A percentile compares a stretch with the other conserved stretches of the same genome.
These are phyloP conservation scores for Onychomys torridus DNA, from an alignment of 2,797 vertebrate genomes.

Conservation along the genomic window DNA sequence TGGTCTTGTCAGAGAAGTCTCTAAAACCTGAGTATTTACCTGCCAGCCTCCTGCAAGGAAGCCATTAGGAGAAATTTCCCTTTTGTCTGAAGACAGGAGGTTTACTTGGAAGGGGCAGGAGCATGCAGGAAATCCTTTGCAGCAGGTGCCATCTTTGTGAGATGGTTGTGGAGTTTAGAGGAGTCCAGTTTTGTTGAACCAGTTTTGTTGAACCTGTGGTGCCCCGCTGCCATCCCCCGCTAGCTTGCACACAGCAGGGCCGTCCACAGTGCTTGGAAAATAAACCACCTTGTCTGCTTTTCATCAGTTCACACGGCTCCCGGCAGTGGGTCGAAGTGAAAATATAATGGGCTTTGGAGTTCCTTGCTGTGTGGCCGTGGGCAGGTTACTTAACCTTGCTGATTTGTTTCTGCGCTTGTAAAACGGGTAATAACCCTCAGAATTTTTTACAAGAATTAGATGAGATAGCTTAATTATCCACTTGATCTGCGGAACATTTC, in stretches of 20 bases:
- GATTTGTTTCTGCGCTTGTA: conserved; percentile 16
- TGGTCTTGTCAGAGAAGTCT: not conserved
- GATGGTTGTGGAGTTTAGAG: not conserved
- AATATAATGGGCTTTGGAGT: not conserved
- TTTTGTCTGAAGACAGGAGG: conserved; percentile 47
- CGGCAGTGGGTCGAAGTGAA: not conserved
- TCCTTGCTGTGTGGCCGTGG: conserved; percentile 12
- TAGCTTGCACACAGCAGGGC: not conserved
- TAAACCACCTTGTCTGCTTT: conserved; percentile 7
- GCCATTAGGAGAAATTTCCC: conserved; percentile 37
- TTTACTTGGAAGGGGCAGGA: not conserved
- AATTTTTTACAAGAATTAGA: not conserved
- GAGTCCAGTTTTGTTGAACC: not conserved
- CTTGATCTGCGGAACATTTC: not conserved
- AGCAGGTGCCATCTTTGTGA: not conserved
- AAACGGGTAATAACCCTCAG: not conserved
- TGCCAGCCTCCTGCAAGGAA: conserved; percentile 2
- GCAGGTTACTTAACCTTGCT: not conserved
- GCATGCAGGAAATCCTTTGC: not conserved
- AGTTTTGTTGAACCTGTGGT: not conserved
- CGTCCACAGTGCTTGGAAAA: not conserved
- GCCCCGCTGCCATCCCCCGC: rapidly evolving
- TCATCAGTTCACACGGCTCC: not conserved
- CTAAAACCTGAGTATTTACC: not conserved
- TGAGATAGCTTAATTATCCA: not conserved